Base-by-base conservation (phyloP, 2,888 invertebrate genomes). In the Chromoteleia sp. region DNA sequence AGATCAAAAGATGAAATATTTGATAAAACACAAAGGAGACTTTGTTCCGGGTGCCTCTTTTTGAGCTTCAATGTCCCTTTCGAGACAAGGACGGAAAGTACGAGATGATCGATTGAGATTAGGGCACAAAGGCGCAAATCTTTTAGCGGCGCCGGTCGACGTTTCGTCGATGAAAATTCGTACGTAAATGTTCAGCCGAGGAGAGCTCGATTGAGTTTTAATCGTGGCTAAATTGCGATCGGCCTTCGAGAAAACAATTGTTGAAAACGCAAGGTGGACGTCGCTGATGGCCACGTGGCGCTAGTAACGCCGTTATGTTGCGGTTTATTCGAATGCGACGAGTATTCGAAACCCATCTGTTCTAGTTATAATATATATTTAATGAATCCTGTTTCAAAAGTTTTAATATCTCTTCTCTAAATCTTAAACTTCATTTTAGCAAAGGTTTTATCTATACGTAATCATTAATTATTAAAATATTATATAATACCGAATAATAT, bases 1-100 rank as follows among this genome's bases (percentile, higher is more conserved):
- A 76, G 71, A 81, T 75, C 76, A 81, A 81, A 81, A 75, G 76
- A 70, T 67, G 65, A 81, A 58, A 71, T 63, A 70, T 63, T 80
- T 52, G 80, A 80, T 80, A 65, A 70, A 75, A 56, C 19, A 70
- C 70, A 75, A 80, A 70, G 68, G 19, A n/a, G 56, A 78, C 78
- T 78, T 78, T 73, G 71, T 67, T 56, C 68, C n/a, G 39, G 50
- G 19, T 33, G 17, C 54, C 59, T 52, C 70, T 54, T 68, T 67
- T 61, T 61, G 36, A 15, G 43, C 68, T 41, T 61, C 61, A 61
- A 36, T 61, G 68, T 76, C 54, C 48, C 48, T 68, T 76, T 41
- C 50, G 12, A 67, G 67, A 76, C 68, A 43, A 76, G 45, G 36
- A 25, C 12, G 52, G 39, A 17, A 77, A 77, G 63, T 54, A 61